phyloP scores from a whole-genome alignment of 2,797 vertebrate species.

The Coregonus suidteri region DNA sequence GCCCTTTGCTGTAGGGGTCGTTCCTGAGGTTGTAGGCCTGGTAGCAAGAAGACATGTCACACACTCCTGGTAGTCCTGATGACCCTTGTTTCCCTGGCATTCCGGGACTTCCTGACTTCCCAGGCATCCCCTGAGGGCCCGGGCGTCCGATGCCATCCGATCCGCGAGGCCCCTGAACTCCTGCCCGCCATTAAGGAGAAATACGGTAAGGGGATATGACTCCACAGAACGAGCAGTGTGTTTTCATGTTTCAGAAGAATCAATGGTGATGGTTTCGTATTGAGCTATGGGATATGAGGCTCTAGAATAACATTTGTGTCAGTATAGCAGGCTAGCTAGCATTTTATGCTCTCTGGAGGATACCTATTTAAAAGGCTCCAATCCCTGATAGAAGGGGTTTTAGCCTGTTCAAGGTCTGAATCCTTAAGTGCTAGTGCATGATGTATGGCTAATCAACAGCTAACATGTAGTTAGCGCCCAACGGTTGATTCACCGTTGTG shows the following conservation, averaged over 20 bases:
- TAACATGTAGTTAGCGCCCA: not conserved
- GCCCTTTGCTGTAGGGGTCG: slow-evolving; percentile 80
- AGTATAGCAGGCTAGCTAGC: not conserved
- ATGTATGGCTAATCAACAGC: not conserved
- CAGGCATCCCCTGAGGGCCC: slow-evolving; percentile 74
- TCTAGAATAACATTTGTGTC: not conserved
- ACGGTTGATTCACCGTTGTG: not conserved
- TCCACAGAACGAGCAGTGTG: not conserved
- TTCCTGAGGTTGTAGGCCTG: slow-evolving; percentile 76
- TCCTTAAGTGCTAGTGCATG: not conserved
- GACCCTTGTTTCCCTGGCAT: slow-evolving; percentile 73
- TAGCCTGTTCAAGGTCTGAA: not conserved
- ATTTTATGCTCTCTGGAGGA: not conserved
- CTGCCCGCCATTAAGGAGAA: slow-evolving; percentile 52
- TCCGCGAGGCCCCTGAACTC: slow-evolving; percentile 75
- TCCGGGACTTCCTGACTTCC: slow-evolving; percentile 72
- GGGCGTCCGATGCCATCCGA: slow-evolving; percentile 73
- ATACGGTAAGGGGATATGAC: not conserved
- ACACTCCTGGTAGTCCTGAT: slow-evolving; percentile 73
- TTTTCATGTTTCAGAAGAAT: not conserved
- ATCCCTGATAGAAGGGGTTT: not conserved
- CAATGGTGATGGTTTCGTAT: not conserved
- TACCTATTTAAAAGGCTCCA: not conserved
- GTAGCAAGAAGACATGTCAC: slow-evolving; percentile 79
- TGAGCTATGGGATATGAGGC: no score